Percentiles rank a stretch among this genome's conserved stretches.
These are phyloP conservation scores for Cotesia vestalis DNA, from an alignment of 1,140 invertebrate species.

Conservation along the genomic window DNA sequence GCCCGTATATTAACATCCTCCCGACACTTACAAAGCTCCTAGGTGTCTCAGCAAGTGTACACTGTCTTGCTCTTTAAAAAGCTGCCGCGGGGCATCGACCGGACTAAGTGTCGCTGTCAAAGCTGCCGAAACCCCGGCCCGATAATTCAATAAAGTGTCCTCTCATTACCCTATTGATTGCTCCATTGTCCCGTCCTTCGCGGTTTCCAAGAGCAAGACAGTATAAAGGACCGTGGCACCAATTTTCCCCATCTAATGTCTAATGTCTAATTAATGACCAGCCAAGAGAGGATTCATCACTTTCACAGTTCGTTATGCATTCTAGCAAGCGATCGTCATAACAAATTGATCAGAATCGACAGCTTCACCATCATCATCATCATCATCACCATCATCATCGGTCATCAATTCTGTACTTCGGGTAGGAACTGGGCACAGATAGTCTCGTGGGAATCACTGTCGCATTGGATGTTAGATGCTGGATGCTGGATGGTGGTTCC, in stretches of 20 bases:
- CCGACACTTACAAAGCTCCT: conserved; percentile 8
- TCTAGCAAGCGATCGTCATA: conserved; percentile 4
- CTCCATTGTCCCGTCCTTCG: conserved; percentile 57
- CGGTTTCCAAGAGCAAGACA: not conserved
- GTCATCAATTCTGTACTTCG: conserved; percentile 24
- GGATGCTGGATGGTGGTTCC: no score
- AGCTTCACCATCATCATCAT: conserved; percentile 11
- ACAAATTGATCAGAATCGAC: not conserved
- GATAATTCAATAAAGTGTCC: conserved; percentile 66
- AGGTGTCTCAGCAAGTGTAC: conserved; percentile 18
- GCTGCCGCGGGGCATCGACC: conserved; percentile 23
- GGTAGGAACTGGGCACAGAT: not conserved
- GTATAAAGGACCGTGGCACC: no score
- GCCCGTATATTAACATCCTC: not conserved
- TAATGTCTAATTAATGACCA: not conserved
- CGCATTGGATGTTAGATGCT: no score
- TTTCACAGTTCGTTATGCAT: conserved; percentile 35
- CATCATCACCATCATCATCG: conserved; percentile 14
- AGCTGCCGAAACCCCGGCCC: conserved; percentile 54
- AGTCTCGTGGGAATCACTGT: conserved; percentile 27
- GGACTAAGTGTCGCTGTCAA: conserved; percentile 46
- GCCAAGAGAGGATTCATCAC: conserved; percentile 16
- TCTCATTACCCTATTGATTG: conserved; percentile 68
- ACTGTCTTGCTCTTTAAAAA: conserved; percentile 5
- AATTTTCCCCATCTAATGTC: no score